Conservation (phyloP, 2,888 invertebrate genomes). For the Kuschelorhynchus macadamiae region DNA sequence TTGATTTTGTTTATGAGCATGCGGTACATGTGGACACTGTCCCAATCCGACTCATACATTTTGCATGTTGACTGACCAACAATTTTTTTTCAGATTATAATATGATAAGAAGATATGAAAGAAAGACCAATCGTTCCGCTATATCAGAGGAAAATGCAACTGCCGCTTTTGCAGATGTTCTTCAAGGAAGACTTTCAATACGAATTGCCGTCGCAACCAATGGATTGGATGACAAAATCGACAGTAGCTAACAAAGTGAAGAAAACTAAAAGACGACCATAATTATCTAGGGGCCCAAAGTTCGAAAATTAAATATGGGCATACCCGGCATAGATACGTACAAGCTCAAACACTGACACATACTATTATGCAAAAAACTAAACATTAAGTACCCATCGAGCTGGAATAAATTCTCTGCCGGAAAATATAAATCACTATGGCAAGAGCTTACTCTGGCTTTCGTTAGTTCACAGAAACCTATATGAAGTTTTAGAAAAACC, state of each 20-base stretch:
- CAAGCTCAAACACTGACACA: background rate
- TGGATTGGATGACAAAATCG: background rate
- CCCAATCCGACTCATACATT: no score
- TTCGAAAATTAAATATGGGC: background rate
- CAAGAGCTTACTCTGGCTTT: no score
- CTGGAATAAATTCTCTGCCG: background rate
- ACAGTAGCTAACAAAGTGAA: background rate
- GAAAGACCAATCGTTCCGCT: no score
- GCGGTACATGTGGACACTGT: no score
- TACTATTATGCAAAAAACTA: background rate
- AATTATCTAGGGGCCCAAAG: background rate
- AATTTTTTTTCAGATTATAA: no score
- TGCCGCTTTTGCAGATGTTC: no score
- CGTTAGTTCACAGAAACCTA: no score
- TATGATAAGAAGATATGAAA: no score
- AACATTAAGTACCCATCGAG: background rate
- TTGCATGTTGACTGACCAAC: no score
- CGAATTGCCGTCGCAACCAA: background rate
- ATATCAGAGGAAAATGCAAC: background rate
- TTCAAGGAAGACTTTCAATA: conserved; percentile 1
- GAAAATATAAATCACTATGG: background rate
- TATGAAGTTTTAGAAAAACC: background rate
- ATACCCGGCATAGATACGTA: background rate
- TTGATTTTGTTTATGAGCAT: no score
- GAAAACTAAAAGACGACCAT: background rate